Conservation (phyloP, 2,888 invertebrate genomes). For the Daptonema setosum region DNA sequence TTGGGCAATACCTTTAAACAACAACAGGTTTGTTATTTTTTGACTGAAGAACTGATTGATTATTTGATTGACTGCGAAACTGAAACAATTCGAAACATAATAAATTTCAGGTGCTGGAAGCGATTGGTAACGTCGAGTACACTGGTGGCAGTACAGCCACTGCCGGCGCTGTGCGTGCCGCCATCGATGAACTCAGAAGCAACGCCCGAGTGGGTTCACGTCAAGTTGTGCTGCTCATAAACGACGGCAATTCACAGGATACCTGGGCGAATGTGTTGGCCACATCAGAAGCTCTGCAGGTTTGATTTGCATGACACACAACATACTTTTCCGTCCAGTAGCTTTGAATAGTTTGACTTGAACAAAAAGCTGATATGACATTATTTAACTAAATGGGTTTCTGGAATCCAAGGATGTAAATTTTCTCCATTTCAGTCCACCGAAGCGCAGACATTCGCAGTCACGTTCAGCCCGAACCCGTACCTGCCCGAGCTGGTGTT, state of each 20-base stretch:
- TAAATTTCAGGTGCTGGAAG: neutral
- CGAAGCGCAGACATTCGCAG: neutral
- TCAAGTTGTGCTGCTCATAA: neutral
- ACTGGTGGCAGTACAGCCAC: neutral
- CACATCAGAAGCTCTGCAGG: neutral
- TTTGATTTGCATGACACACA: too few species aligned
- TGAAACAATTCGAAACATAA: too few species aligned
- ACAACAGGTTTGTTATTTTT: neutral
- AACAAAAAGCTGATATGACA: too few species aligned
- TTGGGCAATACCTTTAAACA: neutral
- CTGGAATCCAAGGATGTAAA: too few species aligned
- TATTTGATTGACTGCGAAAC: too few species aligned
- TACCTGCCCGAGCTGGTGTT: slow-evolving; percentile 3
- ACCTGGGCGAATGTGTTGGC: neutral
- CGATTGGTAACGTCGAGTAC: neutral
- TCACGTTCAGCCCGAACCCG: neutral
- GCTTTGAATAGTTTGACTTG: too few species aligned
- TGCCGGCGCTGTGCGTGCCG: neutral
- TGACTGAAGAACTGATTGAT: too few species aligned
- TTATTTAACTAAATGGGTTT: too few species aligned
- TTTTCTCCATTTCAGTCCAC: neutral
- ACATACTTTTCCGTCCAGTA: too few species aligned
- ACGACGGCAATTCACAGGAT: neutral
- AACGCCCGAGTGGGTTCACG: neutral
- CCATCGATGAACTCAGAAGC: neutral